phyloP scores from a whole-genome alignment of 2,797 vertebrate genomes.

The Dromococcyx pavoninus region DNA sequence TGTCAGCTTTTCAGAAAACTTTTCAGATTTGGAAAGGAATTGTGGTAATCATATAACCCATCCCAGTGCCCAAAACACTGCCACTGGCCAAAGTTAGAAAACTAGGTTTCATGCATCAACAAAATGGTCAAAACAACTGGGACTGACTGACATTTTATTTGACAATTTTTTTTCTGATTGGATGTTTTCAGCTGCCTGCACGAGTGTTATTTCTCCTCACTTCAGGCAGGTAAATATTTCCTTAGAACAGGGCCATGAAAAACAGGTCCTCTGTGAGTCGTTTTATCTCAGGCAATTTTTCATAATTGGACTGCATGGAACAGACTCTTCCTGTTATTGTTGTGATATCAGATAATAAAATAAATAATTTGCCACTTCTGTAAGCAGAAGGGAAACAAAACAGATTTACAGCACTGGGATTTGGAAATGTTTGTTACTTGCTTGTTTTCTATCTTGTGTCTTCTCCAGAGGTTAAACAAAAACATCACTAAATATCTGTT shows the following conservation, averaged over 20 bases:
- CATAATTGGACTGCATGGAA: constrained; percentile 60
- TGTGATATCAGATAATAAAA: constrained; percentile 55
- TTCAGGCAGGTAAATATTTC: constrained; percentile 39
- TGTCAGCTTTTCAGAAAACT: neutral
- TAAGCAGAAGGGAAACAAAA: constrained; percentile 45
- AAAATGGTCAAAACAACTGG: neutral
- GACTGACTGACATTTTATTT: neutral
- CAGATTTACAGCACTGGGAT: constrained; percentile 49
- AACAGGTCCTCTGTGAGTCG: constrained; percentile 34
- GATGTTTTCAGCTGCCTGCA: neutral
- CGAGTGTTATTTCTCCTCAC: neutral
- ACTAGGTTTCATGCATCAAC: neutral
- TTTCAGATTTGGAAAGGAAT: neutral
- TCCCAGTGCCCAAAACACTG: neutral
- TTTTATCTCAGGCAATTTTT: constrained; percentile 55
- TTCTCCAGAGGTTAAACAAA: constrained; percentile 65
- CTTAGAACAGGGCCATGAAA: constrained; percentile 14
- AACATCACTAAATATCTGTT: constrained; percentile 33
- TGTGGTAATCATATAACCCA: neutral
- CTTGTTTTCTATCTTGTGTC: constrained; percentile 49
- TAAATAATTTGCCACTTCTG: constrained; percentile 61
- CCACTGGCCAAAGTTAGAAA: neutral
- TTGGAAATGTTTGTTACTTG: constrained; percentile 61
- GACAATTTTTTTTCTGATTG: neutral
- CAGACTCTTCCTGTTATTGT: constrained; percentile 43